Percentiles rank a stretch among this genome's conserved stretches.
phyloP scores from a whole-genome alignment of 2,888 invertebrate species.

The Aphrophora alni region DNA sequence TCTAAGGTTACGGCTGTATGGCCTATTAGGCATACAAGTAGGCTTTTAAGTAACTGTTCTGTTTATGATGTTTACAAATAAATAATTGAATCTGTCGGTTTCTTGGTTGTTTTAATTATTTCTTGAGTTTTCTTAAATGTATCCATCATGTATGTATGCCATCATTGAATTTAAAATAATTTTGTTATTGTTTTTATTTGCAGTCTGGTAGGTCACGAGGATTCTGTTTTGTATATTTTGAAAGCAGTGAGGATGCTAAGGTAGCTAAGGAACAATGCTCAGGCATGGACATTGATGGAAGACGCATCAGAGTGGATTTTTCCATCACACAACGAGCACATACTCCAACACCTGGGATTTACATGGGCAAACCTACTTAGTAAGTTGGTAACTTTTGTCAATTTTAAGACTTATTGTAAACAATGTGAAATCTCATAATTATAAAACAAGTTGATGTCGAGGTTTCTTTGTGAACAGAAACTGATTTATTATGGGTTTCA shows the following conservation, averaged over 20 bases:
- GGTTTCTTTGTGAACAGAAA: too few species aligned
- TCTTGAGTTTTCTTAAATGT: too few species aligned
- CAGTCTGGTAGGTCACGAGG: conserved; percentile 84
- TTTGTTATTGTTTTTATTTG: conserved; percentile 20
- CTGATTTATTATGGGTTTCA: too few species aligned
- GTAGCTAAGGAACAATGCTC: conserved; percentile 93
- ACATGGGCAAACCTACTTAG: conserved; percentile 93
- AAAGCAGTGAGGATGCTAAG: conserved; percentile 85
- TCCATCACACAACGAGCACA: conserved; percentile 96
- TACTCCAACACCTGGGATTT: conserved; percentile 96
- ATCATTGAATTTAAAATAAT: too few species aligned
- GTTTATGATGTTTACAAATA: too few species aligned
- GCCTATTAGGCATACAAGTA: too few species aligned
- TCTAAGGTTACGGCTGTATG: too few species aligned
- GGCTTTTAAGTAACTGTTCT: too few species aligned
- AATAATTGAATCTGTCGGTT: too few species aligned
- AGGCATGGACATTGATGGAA: conserved; percentile 93
- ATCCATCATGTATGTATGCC: too few species aligned
- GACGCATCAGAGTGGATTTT: conserved; percentile 92
- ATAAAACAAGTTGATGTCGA: too few species aligned
- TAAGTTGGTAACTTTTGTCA: conserved; percentile 58
- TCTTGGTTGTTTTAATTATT: too few species aligned
- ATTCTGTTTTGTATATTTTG: conserved; percentile 96
- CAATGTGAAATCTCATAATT: neutral
- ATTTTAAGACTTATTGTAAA: neutral